phyloP scores from a whole-genome alignment of 2,888 invertebrate genomes.

The Nysson spinosus region DNA sequence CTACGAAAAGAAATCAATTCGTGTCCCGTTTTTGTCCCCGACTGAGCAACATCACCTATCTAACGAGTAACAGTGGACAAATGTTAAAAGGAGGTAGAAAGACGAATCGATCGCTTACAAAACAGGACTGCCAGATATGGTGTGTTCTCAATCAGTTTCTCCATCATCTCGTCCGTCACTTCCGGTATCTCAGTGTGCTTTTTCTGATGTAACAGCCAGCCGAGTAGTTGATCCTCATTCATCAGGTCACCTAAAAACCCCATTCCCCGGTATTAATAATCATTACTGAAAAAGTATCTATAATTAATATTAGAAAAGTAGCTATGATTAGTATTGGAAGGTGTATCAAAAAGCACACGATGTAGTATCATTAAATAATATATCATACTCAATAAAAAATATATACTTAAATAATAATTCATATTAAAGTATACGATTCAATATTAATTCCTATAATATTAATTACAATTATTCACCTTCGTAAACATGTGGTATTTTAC shows the following conservation, averaged over 20 bases:
- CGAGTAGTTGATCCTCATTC: constrained; percentile 93
- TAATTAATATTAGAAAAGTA: too few species aligned
- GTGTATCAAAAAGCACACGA: too few species aligned
- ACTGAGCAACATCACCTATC: constrained; percentile 47
- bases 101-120: constrained; percentile 83
- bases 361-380: not conserved
- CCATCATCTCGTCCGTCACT: constrained; percentile 96
- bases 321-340: too few species aligned
- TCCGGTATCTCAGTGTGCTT: constrained; percentile 94
- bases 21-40: constrained; percentile 44
- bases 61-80: constrained; percentile 57
- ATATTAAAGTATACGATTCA: too few species aligned
- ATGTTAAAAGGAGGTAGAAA: constrained; percentile 59
- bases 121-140: constrained; percentile 93
- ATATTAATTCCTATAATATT: not conserved
- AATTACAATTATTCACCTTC: constrained; percentile 75
- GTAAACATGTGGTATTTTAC: constrained; percentile 81
- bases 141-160: constrained; percentile 89
- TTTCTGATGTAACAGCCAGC: constrained; percentile 94
- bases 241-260: constrained; percentile 85
- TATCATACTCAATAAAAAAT: not conserved
- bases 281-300: too few species aligned
- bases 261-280: too few species aligned
- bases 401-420: too few species aligned
- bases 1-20: constrained; percentile 77